Base-by-base conservation (phyloP, 2,888 invertebrate genomes). In the Onchidella celtica region DNA sequence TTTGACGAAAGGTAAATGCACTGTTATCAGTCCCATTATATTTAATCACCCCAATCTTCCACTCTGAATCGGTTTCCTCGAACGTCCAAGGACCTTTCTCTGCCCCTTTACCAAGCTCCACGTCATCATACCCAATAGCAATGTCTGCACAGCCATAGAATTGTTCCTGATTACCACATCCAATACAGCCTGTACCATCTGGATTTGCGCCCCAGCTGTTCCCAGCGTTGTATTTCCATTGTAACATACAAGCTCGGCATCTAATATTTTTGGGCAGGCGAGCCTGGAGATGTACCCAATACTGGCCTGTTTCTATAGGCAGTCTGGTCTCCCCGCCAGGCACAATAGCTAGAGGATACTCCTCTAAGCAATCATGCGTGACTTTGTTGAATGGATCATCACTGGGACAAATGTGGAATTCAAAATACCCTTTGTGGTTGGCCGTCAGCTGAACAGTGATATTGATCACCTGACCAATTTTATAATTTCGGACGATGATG, bases 381-480 rank as follows among this genome's bases (percentile, higher is more conserved):
- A 90, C 90, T 72, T 72, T 83, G 24, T 17, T 80, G n/a, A 65
- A 63, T 0, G 84, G 82, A 66, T 85, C 75, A 72, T 85, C 75
- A 68, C 84, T 86, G n/a, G 90, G 87, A 73, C 92, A 92, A 36
- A 92, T 75, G 75, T 89, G 85, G 85, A 91, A 92, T 77, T 91
- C 90, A 80, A 92, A 90, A 80, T 87, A 90, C 1, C 85, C 93
- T 93, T 81, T 89, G 80, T 93, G 93, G 85, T 91, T 92, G 75
- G 92, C 92, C 2, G 93, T 93, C 34, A 93, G 85, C 59, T 93
- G 86, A 17, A 92, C 89, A 11, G 86, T 86, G 3, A 92, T 89
- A 3, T 89, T 86, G 75, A 93, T 91, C 3, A 88, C 85, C 78
- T 91, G 85, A 17, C 92, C 93, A 29, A 85, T 65, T 6, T 85